Evolutionary conservation across 2,113 vertebrate species (phyloP).

Genomic region (Nettapus auritus): DNA sequence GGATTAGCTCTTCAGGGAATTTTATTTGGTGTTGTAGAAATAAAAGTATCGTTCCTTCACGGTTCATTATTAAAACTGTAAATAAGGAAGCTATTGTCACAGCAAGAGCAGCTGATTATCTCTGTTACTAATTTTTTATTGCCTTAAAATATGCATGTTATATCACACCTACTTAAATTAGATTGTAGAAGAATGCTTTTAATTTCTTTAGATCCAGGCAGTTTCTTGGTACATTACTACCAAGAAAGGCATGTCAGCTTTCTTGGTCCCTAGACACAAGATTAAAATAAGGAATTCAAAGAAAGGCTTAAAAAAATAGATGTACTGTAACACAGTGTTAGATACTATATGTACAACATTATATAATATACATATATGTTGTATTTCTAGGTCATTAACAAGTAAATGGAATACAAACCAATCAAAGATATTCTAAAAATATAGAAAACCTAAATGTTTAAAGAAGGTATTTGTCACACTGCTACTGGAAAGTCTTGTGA

Average conservation of each 20-base stretch:
- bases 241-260: not conserved
- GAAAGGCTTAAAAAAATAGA: not conserved
- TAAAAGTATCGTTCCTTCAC: not conserved
- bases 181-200: not conserved
- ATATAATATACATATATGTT: not conserved
- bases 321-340: slow-evolving; percentile 39
- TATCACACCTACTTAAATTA: slow-evolving; percentile 25
- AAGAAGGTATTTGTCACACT: slow-evolving; percentile 35
- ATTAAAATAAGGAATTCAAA: slow-evolving; percentile 16
- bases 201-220: not conserved
- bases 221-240: not conserved
- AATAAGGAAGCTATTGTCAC: slow-evolving; percentile 33
- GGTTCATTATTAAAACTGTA: slow-evolving; percentile 46
- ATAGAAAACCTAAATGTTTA: slow-evolving; percentile 41
- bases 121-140: slow-evolving; percentile 42
- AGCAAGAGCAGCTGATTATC: slow-evolving; percentile 20
- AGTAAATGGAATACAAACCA: slow-evolving; percentile 60
- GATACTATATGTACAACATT: not conserved
- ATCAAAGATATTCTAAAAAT: slow-evolving; percentile 60
- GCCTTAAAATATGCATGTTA: not conserved
- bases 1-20: not conserved
- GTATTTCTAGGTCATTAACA: slow-evolving; percentile 58
- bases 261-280: not conserved
- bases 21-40: not conserved
- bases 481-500: slow-evolving; percentile 32